Evolutionary conservation across 2,113 vertebrate species (phyloP), one percentile per base, ranked within the genome.

Genomic region (Uropsilus gracilis): DNA sequence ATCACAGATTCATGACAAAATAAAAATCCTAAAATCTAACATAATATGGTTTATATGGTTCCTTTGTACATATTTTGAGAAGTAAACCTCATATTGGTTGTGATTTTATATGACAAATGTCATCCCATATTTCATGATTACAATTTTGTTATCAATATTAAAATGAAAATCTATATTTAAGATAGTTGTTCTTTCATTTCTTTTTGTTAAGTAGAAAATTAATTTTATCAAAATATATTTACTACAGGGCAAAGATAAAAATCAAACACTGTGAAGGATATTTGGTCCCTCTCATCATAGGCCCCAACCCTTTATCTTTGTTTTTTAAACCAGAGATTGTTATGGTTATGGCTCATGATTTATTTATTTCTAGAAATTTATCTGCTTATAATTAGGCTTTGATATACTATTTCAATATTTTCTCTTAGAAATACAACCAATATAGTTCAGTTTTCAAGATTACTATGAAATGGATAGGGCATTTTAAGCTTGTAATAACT

Each of bases 321-420:
- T n/a, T n/a, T n/a, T n/a, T n/a, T n/a, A n/a, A n/a, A 8, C 37
- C 57, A 24, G 83, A 89, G 26, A 5, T 4, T 11, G 12, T 81
- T 26, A 9, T 4, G 14, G 12, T 81, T 26, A 9, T 4, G 10
- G 13, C 32, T 66, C 32, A 8, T 6, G 12, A 8, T 30, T 73
- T 82, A 50, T 46, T 26, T 50, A 46, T 9, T 77, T 89, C 92
- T 42, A 93, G 66, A 95, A 81, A 72, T 55, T 12, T 30, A 89
- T 64, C 5, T 10, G 72, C 32, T 2, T 59, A 17, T 34, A 30
- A 14, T 1, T 28, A 81, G 22, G 37, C 34, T 61, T 86, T 50
- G 46, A 30, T 69, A 69, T 30, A 3, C 28, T 50, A 20, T 28
- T 42, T 72, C 80, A 44, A 44, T 42, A 28, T 44, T 34, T 34